phyloP scores from a whole-genome alignment of 2,888 invertebrate genomes.

The Osmoderma eremita region DNA sequence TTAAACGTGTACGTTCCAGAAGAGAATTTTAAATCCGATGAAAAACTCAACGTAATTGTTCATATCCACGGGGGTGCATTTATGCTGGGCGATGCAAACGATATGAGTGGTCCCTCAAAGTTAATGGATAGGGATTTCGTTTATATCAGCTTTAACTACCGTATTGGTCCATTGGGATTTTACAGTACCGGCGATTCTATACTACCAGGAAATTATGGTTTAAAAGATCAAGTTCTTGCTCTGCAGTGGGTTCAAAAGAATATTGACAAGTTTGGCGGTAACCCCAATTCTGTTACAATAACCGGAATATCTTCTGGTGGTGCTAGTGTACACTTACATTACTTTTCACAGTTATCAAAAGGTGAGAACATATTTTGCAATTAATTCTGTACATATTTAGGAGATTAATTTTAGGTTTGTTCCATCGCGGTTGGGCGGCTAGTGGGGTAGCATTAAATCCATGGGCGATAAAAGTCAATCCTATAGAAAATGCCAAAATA shows the following conservation, averaged over 20 bases:
- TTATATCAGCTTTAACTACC: conserved; percentile 58
- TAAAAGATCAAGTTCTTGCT: conserved; percentile 77
- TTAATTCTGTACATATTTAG: not conserved
- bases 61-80: conserved; percentile 66
- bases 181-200: conserved; percentile 74
- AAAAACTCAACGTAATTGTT: conserved; percentile 61
- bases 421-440: conserved; percentile 70
- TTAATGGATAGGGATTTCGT: conserved; percentile 61
- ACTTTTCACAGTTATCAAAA: conserved; percentile 69
- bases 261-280: conserved; percentile 74
- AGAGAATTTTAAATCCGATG: conserved; percentile 58
- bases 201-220: conserved; percentile 74
- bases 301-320: conserved; percentile 77
- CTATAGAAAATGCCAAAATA: conserved; percentile 68
- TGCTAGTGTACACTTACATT: conserved; percentile 77
- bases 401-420: conserved; percentile 65
- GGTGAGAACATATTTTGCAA: conserved; percentile 40
- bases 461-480: conserved; percentile 65
- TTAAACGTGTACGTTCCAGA: conserved; percentile 71
- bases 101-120: conserved; percentile 62
- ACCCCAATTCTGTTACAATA: conserved; percentile 72
- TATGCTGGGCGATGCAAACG: conserved; percentile 56
- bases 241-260: conserved; percentile 74
- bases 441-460: conserved; percentile 75
- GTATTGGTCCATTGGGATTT: conserved; percentile 66